Percentiles rank a stretch among this genome's conserved stretches.
Evolutionary conservation across 2,888 invertebrate genomes (phyloP).

Genomic region (Lepidocyrtinus sp.): DNA sequence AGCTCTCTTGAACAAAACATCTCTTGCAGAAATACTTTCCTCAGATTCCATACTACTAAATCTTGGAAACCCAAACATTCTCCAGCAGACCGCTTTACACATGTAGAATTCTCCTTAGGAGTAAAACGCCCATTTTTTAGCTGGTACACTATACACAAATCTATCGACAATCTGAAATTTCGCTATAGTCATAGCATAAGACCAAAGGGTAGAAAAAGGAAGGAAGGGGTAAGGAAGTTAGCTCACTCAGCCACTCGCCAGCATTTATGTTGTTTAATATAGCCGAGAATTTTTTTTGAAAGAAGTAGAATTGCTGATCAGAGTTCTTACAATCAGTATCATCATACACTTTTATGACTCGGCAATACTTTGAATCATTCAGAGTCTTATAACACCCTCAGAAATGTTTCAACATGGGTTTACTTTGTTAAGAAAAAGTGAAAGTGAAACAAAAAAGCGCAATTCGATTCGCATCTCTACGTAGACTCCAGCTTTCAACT

Average conservation of each 20-base stretch:
- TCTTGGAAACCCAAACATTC: neutral
- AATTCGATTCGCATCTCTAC: constrained; percentile 42
- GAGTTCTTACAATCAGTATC: neutral
- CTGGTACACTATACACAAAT: no score
- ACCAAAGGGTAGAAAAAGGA: neutral
- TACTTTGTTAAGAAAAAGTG: no score
- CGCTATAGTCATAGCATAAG: no score
- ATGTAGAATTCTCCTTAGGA: no score
- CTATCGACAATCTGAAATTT: no score
- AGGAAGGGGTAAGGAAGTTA: constrained; percentile 10
- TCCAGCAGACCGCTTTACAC: constrained; percentile 13
- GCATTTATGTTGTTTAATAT: neutral
- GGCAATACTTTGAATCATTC: constrained; percentile 20
- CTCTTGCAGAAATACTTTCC: neutral
- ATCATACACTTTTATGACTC: constrained; percentile 37
- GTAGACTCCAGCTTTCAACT: constrained; percentile 2
- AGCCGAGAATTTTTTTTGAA: neutral
- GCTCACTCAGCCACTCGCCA: neutral
- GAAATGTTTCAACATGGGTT: neutral
- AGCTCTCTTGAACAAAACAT: constrained; percentile 13
- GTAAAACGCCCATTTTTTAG: no score
- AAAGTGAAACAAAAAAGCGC: constrained; percentile 53
- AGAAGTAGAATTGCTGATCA: neutral
- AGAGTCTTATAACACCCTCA: no score
- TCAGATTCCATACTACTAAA: constrained; percentile 29